Base-by-base conservation (phyloP, 2,888 invertebrate species). In the Acholoe squamosa region DNA sequence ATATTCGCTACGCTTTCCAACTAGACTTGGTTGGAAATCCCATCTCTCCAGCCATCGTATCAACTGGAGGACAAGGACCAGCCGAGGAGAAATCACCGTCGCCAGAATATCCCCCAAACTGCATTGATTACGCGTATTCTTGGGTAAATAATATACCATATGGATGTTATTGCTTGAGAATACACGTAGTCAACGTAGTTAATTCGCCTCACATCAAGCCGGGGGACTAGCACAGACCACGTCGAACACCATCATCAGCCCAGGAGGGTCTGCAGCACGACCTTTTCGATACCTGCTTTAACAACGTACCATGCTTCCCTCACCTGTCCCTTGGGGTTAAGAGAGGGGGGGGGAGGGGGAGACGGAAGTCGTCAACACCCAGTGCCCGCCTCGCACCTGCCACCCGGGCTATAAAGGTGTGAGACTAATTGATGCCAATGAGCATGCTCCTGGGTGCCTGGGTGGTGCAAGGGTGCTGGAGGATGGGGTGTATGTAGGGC, bases 141-240 rank as follows among this genome's bases (percentile, higher is more conserved):
- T 91, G 91, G 91, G 91, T 91, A 84, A 91, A 91, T 91, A 91
- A 91, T 91, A 91, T 91, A 91, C 90, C 91, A 89, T 89, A 61
- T 28, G 91, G 91, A 91, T 91, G 90, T 91, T 91, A 91, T 91
- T 91, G 91, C 91, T 91, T 91, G 91, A 91, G 91, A 91, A 91
- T 91, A 91, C 91, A 91, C 91, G 91, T 91, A 91, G 91, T 89
- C 61, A 90, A 77, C 54, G 67, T 90, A 77, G 90, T 89, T 77
- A 33, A 80, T 43, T 51, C 90, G 90, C 56, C 90, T 16, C n/a
- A 31, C 31, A 10, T n/a, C 25, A 5, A 76, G 76, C 76, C 76
- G 31, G 16, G 19, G 76, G 76, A 76, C 16, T 7, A 61, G 76
- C 28, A 76, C 5, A n/a, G 0, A 31, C 1, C 25, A 25, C 76